Evolutionary conservation across 2,113 vertebrate species (phyloP).

Genomic region (Anhinga rufa): DNA sequence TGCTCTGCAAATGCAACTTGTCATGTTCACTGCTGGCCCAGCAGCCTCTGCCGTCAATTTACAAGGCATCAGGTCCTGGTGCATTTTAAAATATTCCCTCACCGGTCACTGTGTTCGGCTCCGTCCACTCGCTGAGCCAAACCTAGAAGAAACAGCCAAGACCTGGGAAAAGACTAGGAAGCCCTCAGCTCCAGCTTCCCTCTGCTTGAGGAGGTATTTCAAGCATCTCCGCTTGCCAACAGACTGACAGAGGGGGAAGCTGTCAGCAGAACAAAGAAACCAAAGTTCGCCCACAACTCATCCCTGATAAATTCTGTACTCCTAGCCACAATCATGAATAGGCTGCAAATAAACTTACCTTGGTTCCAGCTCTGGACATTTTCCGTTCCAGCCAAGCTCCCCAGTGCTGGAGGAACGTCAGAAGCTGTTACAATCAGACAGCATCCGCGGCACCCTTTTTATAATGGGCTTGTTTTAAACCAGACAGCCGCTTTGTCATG

Average conservation of each 20-base stretch:
- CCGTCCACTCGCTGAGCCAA: neutral
- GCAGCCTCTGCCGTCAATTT: neutral
- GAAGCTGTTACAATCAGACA: constrained; percentile 56
- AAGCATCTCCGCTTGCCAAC: neutral
- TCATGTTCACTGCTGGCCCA: fast-evolving
- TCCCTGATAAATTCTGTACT: neutral
- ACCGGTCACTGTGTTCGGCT: fast-evolving
- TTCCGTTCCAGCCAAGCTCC: constrained; percentile 37
- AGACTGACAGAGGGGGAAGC: neutral
- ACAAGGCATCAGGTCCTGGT: neutral
- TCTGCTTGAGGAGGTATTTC: neutral
- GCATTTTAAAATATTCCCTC: neutral
- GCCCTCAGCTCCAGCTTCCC: neutral
- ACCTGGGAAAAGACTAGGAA: neutral
- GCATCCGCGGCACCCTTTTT: constrained; percentile 74
- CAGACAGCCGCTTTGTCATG: constrained; percentile 92
- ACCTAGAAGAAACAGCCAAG: neutral
- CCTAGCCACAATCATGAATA: neutral
- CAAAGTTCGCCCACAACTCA: neutral
- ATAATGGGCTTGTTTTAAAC: constrained; percentile 78
- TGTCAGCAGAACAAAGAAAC: neutral
- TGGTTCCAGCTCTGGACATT: constrained; percentile 72
- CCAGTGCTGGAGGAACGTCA: constrained; percentile 43
- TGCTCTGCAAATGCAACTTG: fast-evolving
- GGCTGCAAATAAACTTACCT: constrained; percentile 61